A percentile compares a stretch with the other conserved stretches of the same genome.
phyloP scores from a whole-genome alignment of 2,888 invertebrate genomes.

The Chrysodeixis includens region DNA sequence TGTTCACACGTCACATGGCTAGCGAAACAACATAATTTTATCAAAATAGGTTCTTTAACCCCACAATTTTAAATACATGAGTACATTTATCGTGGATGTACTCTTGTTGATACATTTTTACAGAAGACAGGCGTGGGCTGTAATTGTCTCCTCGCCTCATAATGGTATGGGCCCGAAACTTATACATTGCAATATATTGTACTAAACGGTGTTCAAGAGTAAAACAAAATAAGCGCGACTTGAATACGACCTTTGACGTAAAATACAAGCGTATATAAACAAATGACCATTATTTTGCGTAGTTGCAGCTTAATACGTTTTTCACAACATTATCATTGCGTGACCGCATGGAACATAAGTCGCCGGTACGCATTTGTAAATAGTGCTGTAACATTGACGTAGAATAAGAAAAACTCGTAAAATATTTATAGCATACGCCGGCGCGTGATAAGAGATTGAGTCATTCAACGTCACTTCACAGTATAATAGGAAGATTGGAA shows the following conservation, averaged over 20 bases:
- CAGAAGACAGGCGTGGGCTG: slow-evolving; percentile 50
- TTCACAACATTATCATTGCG: slow-evolving; percentile 44
- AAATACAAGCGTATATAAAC: slow-evolving; percentile 1
- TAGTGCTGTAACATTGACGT: slow-evolving; percentile 60
- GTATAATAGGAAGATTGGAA: slow-evolving; percentile 45
- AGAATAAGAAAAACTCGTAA: slow-evolving; percentile 53
- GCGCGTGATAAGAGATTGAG: slow-evolving; percentile 64
- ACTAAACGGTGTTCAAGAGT: neutral
- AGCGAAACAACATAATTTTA: slow-evolving; percentile 46
- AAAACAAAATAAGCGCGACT: neutral
- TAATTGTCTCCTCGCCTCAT: slow-evolving; percentile 42
- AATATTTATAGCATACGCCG: slow-evolving; percentile 52
- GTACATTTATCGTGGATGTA: slow-evolving; percentile 24
- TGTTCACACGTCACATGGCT: slow-evolving; percentile 30
- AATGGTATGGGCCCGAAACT: slow-evolving; percentile 14
- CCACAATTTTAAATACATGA: slow-evolving; percentile 40
- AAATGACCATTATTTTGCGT: slow-evolving; percentile 13
- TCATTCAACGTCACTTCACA: slow-evolving; percentile 64
- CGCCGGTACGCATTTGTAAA: slow-evolving; percentile 45
- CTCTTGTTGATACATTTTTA: slow-evolving; percentile 45
- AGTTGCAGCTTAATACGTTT: slow-evolving; percentile 35
- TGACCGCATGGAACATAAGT: slow-evolving; percentile 44
- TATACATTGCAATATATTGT: slow-evolving; percentile 17
- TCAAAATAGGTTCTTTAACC: slow-evolving; percentile 56
- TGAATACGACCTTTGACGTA: slow-evolving; percentile 2